These are phyloP conservation scores for Sebastolobus altivelis DNA, from an alignment of 2,797 vertebrate species.

Conservation along the genomic window DNA sequence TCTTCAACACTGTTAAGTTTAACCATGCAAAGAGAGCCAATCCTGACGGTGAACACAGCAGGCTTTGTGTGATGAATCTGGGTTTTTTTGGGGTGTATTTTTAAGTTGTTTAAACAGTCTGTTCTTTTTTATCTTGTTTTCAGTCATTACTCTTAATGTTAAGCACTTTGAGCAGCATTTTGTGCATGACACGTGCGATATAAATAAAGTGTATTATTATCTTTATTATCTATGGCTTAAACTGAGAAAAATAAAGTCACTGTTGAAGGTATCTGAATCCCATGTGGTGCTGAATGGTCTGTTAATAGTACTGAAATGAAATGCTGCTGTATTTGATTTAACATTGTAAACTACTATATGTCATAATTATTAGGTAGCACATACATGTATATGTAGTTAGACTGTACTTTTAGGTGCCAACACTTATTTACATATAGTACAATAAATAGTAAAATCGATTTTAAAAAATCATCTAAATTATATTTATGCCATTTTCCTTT, in stretches of 20 bases:
- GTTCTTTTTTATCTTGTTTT: not conserved
- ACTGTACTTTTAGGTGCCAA: not conserved
- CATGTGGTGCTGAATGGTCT: not conserved
- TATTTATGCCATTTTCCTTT: not conserved
- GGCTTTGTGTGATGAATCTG: not conserved
- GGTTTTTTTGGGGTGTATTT: not conserved
- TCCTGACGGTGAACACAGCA: conserved; percentile 1
- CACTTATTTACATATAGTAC: not conserved
- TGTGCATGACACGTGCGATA: not conserved
- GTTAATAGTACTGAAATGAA: not conserved
- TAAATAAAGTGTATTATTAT: not conserved
- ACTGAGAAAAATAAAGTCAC: not conserved
- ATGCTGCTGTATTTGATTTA: not conserved
- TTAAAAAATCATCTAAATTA: not conserved
- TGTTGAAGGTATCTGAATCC: not conserved
- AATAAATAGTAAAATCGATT: not conserved
- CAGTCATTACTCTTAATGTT: not conserved
- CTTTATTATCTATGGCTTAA: not conserved
- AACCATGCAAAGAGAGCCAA: conserved; percentile 8
- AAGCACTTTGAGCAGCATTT: not conserved
- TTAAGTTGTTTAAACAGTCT: not conserved
- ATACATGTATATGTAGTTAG: not conserved
- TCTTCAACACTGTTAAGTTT: conserved; percentile 22
- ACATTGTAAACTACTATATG: not conserved
- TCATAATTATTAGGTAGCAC: not conserved